These are phyloP conservation scores for Glomeris maerens DNA, from an alignment of 1,140 invertebrate genomes.

Conservation along the genomic window DNA sequence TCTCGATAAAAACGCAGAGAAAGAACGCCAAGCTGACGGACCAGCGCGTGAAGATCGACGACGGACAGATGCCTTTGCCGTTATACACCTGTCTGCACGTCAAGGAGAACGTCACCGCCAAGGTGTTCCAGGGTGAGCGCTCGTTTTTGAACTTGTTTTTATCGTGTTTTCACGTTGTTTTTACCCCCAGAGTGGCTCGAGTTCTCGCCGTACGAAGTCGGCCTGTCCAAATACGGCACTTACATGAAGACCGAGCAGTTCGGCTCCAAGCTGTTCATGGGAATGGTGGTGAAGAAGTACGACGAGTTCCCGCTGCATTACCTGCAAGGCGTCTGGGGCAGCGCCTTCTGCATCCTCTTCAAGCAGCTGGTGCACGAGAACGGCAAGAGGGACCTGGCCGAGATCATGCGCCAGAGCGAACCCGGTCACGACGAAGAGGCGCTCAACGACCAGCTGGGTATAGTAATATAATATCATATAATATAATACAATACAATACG, in stretches of 20 bases:
- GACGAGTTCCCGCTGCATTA: constrained; percentile 33
- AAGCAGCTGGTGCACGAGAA: constrained; percentile 29
- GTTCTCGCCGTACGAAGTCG: constrained; percentile 37
- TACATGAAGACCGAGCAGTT: constrained; percentile 35
- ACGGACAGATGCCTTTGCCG: constrained; percentile 31
- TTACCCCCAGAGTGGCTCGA: constrained; percentile 35
- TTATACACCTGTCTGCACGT: constrained; percentile 38
- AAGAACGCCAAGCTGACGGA: constrained; percentile 29
- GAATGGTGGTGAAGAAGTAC: constrained; percentile 31
- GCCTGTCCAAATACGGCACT: constrained; percentile 37
- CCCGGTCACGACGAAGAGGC: constrained; percentile 13
- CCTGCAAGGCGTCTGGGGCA: constrained; percentile 36
- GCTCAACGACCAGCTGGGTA: constrained; percentile 21
- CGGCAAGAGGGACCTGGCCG: constrained; percentile 27
- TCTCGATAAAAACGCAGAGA: constrained; percentile 23
- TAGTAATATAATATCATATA: no score
- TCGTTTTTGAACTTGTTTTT: constrained; percentile 8
- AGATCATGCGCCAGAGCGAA: constrained; percentile 29
- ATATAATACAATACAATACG: no score
- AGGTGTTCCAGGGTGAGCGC: constrained; percentile 31
- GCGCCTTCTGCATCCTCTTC: constrained; percentile 37
- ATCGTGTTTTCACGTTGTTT: constrained; percentile 4
- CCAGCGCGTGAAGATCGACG: constrained; percentile 26
- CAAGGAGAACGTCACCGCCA: constrained; percentile 34
- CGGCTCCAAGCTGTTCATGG: constrained; percentile 36